Evolutionary conservation across 2,797 vertebrate species (phyloP).

Genomic region (Chelon labrosus): DNA sequence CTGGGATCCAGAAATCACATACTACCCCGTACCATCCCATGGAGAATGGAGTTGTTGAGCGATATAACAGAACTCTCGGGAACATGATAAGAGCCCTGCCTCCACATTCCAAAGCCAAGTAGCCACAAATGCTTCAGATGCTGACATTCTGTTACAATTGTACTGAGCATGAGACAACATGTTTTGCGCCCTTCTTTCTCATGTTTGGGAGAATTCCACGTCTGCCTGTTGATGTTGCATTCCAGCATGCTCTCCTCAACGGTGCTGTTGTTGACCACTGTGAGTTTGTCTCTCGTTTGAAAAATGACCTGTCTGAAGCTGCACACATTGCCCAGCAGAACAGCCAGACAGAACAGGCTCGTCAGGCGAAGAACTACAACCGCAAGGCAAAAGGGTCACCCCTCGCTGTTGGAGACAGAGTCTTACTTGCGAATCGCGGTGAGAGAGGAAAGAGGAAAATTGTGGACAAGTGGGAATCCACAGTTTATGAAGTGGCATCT

Average conservation of each 20-base stretch:
- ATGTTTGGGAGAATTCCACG: conserved; percentile 6
- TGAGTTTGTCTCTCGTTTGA: conserved; percentile 13
- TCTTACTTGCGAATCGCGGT: conserved; percentile 7
- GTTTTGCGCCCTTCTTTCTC: neutral
- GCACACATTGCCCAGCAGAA: neutral
- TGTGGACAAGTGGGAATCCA: conserved; percentile 30
- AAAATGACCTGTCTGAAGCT: conserved; percentile 20
- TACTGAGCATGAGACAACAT: conserved; percentile 2
- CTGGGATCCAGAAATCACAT: neutral
- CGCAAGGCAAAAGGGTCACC: neutral
- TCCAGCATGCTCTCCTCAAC: neutral
- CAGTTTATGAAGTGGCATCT: conserved; percentile 2
- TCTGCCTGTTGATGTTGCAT: conserved; percentile 7
- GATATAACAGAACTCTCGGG: neutral
- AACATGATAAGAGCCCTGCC: conserved; percentile 5
- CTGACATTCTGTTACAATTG: conserved; percentile 4
- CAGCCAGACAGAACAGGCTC: neutral
- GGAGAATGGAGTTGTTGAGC: neutral
- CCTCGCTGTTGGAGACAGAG: neutral
- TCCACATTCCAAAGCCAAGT: neutral
- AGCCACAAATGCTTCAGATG: neutral
- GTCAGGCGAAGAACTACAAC: neutral
- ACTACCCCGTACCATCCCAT: too few species aligned
- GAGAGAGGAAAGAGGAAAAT: conserved; percentile 11
- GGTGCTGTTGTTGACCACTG: neutral